Evolutionary conservation across 2,113 vertebrate genomes (phyloP).

Genomic region (Eurystomus gularis): DNA sequence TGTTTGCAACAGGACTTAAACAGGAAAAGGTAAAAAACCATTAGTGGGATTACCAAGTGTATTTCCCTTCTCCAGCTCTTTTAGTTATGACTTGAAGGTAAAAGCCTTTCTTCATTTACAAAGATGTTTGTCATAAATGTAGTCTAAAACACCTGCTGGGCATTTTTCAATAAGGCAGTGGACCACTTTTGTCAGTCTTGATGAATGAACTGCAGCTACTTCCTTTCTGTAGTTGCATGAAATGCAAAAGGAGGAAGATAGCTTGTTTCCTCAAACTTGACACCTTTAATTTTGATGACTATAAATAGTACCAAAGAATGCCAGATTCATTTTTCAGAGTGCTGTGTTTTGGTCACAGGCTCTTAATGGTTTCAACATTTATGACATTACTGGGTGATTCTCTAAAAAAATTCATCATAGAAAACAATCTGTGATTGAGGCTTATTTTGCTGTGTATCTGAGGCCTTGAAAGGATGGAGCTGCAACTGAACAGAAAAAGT

Average conservation of each 20-base stretch:
- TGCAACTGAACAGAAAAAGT: background rate
- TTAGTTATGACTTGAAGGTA: background rate
- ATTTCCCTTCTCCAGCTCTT: background rate
- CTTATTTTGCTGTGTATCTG: background rate
- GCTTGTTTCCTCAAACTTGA: conserved; percentile 31
- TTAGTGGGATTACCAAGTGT: background rate
- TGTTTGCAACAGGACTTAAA: background rate
- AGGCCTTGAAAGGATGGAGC: background rate
- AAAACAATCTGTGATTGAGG: background rate
- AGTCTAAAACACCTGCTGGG: background rate
- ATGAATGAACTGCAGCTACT: conserved; percentile 14
- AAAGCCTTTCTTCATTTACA: background rate
- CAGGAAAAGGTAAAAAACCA: background rate
- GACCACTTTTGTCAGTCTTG: background rate
- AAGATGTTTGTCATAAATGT: background rate
- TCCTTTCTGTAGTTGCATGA: conserved; percentile 26
- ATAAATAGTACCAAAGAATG: conserved; percentile 38
- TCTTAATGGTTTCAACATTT: conserved; percentile 19
- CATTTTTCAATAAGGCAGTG: background rate
- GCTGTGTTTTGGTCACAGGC: background rate
- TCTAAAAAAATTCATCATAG: background rate
- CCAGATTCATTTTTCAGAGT: conserved; percentile 28
- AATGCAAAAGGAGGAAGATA: conserved; percentile 34
- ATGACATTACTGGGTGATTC: background rate
- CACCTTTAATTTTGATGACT: conserved; percentile 42